Base-by-base conservation (phyloP, 2,797 vertebrate species). In the Florisuga fusca region DNA sequence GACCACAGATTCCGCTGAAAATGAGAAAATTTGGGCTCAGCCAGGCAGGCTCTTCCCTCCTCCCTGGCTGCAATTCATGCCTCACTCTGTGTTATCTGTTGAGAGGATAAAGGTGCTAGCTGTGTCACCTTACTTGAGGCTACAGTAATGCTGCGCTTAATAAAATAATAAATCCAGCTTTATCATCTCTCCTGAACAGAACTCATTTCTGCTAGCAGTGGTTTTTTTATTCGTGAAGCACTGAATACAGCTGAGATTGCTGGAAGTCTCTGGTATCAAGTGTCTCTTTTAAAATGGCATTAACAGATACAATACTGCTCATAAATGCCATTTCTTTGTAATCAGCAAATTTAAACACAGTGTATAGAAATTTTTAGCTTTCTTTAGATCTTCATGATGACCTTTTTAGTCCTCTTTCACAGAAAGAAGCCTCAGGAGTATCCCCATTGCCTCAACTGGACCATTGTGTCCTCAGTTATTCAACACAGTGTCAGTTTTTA, bases 101-200 rank as follows among this genome's bases (percentile, higher is more conserved):
- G 27, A 85, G 68, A 13, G 75, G 64, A 87, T 89, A 69, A 89
- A 92, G 36, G 48, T 80, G 22, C 87, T 68, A 83, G 17, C 81
- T 55, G 10, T 85, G 64, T 89, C 88, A 78, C 82, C 68, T 80
- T 72, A 87, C 75, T 13, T 89, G 78, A 75, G 38, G 89, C 81
- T 89, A 66, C 66, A 72, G 87, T 89, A 89, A 75, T 89, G 29
- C 84, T 72, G 33, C 75, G 93, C 43, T 89, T 95, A 92, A 91
- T 95, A 89, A 94, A 96, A 85, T 85, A 87, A 94, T 89, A 95
- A 94, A 94, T 87, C 64, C 48, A 72, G 17, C 81, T 91, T 87
- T 85, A 83, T 89, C 4, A 34, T 90, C 66, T 87, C 54, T 83
- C 16, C 57, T 95, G 82, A 93, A 73, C 58, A 93, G 87, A 69